Evolutionary conservation across 2,888 invertebrate species (phyloP), one percentile per base, ranked within the genome.

Genomic region (Ischnus inquisitorius): DNA sequence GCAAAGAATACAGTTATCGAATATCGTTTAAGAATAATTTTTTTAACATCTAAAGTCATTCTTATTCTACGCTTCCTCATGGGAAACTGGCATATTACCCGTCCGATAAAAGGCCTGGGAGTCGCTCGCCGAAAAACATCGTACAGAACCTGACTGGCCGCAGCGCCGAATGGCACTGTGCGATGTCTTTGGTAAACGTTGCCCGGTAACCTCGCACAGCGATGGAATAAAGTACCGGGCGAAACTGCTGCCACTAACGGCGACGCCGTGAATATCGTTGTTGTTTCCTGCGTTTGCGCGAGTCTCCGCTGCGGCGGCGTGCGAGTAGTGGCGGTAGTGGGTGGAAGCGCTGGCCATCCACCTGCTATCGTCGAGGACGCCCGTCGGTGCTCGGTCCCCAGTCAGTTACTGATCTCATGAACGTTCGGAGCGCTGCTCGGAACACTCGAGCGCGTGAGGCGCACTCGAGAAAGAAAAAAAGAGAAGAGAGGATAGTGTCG

Each of bases 301-400:
- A 54, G 43, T 19, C 19, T 25, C 16, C 51, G 48, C 65, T 34
- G 60, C 69, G 41, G 28, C 46, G 57, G 22, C 22, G 41, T 1
- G n/a, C n/a, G 12, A 10, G 19, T 3, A 6, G 78, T 3, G 6
- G 78, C 19, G 41, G 54, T 34, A 43, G 68, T 39, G 77, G 71
- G 72, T 60, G 57, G 74, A 65, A 74, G 81, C 77, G 81, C 81
- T 78, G 84, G 78, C 81, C 69, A 81, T 81, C 84, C 81, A 84
- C 81, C 81, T 84, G 84, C 84, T 79, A 85, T 65, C 51, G 85
- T 85, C 48, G 57, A 74, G 69, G 78, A 79, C 69, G 79, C 84
- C 34, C 65, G 54, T 41, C 54, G 46, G 67, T 34, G 48, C 62
- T 8, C 25, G 67, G 51, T 39, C 43, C 71, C 48, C 84, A 85